Evolutionary conservation across 2,888 invertebrate species (phyloP).

Genomic region (Matsumyia berberina): DNA sequence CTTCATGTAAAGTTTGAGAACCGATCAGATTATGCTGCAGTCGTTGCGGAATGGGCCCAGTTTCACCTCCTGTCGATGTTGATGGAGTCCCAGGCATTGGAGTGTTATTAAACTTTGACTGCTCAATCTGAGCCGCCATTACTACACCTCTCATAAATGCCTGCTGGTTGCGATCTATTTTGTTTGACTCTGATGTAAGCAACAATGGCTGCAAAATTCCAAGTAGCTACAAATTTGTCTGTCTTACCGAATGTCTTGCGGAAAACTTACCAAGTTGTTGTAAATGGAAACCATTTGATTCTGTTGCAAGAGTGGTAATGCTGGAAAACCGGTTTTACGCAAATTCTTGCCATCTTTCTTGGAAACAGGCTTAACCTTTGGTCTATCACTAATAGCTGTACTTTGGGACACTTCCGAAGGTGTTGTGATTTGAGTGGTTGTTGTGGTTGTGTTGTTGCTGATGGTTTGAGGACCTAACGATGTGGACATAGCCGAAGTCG

Average conservation of each 20-base stretch:
- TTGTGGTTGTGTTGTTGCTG: conserved; percentile 73
- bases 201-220: conserved; percentile 72
- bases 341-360: conserved; percentile 92
- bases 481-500: conserved; percentile 54
- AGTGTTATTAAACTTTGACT: conserved; percentile 70
- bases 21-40: conserved; percentile 76
- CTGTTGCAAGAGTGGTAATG: conserved; percentile 81
- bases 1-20: conserved; percentile 79
- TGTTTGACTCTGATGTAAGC: conserved; percentile 79
- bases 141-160: conserved; percentile 78
- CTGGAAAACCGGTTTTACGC: conserved; percentile 86
- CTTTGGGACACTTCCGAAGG: conserved; percentile 86
- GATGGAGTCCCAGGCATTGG: conserved; percentile 72
- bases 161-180: conserved; percentile 79
- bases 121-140: conserved; percentile 74
- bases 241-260: background rate
- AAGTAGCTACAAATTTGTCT: conserved; percentile 11
- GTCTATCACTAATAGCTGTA: conserved; percentile 92
- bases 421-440: conserved; percentile 82
- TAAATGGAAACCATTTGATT: conserved; percentile 84
- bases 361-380: conserved; percentile 92
- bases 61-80: conserved; percentile 70
- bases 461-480: conserved; percentile 71
- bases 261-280: conserved; percentile 83
- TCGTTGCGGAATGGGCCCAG: conserved; percentile 75